phyloP scores from a whole-genome alignment of 1,140 invertebrate genomes.

The Bombyx mori region DNA sequence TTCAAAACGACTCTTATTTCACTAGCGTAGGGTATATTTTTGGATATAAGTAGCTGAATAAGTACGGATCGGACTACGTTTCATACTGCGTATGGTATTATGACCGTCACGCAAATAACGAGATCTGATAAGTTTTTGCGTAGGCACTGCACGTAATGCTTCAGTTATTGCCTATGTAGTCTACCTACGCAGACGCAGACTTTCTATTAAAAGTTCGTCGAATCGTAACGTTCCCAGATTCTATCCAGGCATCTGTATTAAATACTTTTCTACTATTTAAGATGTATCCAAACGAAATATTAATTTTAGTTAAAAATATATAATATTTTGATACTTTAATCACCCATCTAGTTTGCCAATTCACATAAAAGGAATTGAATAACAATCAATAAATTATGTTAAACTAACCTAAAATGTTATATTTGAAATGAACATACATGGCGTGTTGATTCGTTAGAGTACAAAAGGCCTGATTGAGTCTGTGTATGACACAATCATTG shows the following conservation, averaged over 20 bases:
- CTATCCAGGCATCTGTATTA: no score
- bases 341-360: background rate
- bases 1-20: no score
- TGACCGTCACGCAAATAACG: constrained; percentile 14
- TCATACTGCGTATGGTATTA: constrained; percentile 1
- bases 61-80: no score
- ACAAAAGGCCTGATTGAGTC: constrained; percentile 18
- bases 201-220: no score
- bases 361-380: no score
- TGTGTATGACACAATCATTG: constrained; percentile 18
- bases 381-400: no score
- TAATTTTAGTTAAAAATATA: background rate
- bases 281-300: no score
- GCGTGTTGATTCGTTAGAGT: constrained; percentile 6
- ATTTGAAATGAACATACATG: background rate
- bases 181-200: background rate
- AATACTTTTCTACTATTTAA: no score
- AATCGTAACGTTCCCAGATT: no score
- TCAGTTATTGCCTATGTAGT: constrained; percentile 2
- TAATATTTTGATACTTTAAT: background rate
- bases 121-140: constrained; percentile 13
- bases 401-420: no score
- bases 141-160: constrained; percentile 12
- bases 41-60: no score
- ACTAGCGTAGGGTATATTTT: no score